Evolutionary conservation across 2,797 vertebrate genomes (phyloP), one percentile per base, ranked within the genome.

Genomic region (Cheirogaleus major): DNA sequence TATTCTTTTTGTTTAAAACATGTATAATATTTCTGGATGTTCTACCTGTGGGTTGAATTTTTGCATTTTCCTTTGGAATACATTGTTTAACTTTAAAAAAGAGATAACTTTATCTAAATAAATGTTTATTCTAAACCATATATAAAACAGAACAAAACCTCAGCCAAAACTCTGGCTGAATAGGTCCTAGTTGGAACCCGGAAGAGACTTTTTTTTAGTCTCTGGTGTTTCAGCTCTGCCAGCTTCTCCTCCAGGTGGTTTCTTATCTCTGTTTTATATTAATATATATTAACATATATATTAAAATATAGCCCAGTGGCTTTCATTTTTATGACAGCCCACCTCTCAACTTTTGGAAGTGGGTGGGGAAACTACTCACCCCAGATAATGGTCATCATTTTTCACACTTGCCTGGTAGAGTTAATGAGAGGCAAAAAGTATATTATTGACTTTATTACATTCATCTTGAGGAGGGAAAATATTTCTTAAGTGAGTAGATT

Each of bases 1-100:
- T 87, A n/a, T 59, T 95, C 22, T 32, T 38, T 55, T 85, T 67
- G 48, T 57, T 67, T 83, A 89, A 93, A 79, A 48, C 20, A 75
- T 18, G 14, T 65, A 43, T 45, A 11, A 27, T 72, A 82, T 82
- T 69, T 76, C 50, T 83, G 43, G 23, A 17, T 93, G 4, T 95
- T 96, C 27, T 20, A 32, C 59, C 27, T 79, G 7, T 76, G 18
- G 25, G 3, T 80, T 95, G 57, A 79, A 89, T 61, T 75, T 97
- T 82, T 95, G 32, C 57, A 9, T 67, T 95, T 91, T 88, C 69
- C 27, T 59, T 93, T 65, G 35, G n/a, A 63, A n/a, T 80, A n/a
- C 9, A 79, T 78, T 27, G 0, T 88, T 96, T 80, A 75, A 50
- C 18, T 52, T 89, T 30, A 22, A 30, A 45, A 80, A n/a, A 55